Percentiles rank a stretch among this genome's conserved stretches.
These are phyloP conservation scores for Chaetorhynchus papuensis DNA, from an alignment of 2,113 vertebrate genomes.

Conservation along the genomic window DNA sequence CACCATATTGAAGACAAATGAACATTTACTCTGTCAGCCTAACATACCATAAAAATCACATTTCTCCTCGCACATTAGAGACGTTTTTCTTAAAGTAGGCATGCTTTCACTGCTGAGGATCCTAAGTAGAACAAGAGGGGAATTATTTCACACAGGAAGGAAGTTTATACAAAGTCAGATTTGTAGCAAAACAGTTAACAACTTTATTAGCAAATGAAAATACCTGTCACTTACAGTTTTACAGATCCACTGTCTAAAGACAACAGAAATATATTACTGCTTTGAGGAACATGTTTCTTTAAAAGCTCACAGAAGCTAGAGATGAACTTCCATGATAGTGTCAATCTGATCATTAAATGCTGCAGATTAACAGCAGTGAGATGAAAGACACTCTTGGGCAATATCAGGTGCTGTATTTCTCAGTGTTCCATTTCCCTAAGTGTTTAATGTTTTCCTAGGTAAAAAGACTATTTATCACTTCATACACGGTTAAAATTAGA, in stretches of 20 bases:
- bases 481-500: not conserved
- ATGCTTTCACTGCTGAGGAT: not conserved
- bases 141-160: not conserved
- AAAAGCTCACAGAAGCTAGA: not conserved
- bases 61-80: not conserved
- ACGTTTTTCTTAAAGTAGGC: not conserved
- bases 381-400: not conserved
- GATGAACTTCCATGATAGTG: not conserved
- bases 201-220: not conserved
- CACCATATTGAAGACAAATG: not conserved
- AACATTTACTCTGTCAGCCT: not conserved
- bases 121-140: not conserved
- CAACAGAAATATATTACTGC: not conserved
- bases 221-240: not conserved
- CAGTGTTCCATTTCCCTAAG: not conserved
- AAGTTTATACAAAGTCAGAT: not conserved
- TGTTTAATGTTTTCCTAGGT: not conserved
- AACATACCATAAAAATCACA: not conserved
- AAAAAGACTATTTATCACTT: not conserved
- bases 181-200: accelerated
- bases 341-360: not conserved
- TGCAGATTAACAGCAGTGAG: not conserved
- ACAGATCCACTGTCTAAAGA: not conserved
- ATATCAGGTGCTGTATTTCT: not conserved
- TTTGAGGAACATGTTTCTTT: not conserved